Evolutionary conservation across 2,888 invertebrate species (phyloP).

Genomic region (Lasioglossum leucozonium): DNA sequence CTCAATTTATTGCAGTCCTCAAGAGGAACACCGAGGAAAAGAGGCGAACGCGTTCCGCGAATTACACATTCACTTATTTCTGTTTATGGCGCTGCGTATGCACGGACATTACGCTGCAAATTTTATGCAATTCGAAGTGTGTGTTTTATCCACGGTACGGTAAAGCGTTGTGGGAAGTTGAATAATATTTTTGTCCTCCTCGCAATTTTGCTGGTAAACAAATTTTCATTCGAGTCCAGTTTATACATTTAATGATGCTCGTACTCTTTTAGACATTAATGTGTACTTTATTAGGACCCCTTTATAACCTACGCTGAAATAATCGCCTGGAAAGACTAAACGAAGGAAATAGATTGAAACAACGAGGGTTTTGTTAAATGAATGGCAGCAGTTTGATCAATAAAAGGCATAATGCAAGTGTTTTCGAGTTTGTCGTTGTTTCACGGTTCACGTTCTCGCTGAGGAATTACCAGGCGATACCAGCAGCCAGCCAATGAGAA

Average conservation of each 20-base stretch:
- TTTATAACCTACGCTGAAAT: too few species aligned
- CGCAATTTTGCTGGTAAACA: not conserved
- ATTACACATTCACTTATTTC: not conserved
- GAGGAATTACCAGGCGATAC: not conserved
- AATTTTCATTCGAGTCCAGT: not conserved
- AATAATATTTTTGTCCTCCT: not conserved
- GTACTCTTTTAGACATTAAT: too few species aligned
- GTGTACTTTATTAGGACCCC: too few species aligned
- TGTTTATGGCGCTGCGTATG: not conserved
- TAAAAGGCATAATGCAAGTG: not conserved
- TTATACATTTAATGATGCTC: not conserved
- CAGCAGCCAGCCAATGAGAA: not conserved
- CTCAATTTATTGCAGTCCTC: not conserved
- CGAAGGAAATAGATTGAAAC: not conserved
- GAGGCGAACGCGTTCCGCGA: not conserved
- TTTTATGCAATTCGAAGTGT: not conserved
- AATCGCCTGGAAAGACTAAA: too few species aligned
- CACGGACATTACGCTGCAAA: not conserved
- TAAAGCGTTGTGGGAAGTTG: not conserved
- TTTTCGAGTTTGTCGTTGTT: not conserved
- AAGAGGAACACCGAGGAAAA: not conserved
- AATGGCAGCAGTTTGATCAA: not conserved
- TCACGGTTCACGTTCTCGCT: not conserved
- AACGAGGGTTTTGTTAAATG: not conserved
- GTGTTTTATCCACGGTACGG: not conserved